Percentiles rank a stretch among this genome's conserved stretches.
These are phyloP conservation scores for Propithecus coquereli DNA, from an alignment of 2,113 vertebrate species.

Conservation along the genomic window DNA sequence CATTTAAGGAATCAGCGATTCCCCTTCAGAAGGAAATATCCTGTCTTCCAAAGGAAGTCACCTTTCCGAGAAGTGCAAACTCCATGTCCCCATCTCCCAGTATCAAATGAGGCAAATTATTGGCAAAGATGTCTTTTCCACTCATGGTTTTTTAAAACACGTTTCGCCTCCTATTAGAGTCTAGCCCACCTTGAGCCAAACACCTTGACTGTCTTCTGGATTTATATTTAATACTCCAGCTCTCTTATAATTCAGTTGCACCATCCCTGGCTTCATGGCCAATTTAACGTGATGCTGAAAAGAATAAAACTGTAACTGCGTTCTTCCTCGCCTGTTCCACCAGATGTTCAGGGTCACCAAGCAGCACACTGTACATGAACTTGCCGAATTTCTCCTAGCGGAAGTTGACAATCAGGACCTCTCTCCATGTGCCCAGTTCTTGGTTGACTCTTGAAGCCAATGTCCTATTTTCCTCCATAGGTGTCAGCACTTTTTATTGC, in stretches of 20 bases:
- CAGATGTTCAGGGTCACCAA: neutral
- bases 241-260: conserved; percentile 44
- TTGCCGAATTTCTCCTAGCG: neutral
- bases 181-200: neutral
- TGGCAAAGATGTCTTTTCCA: conserved; percentile 11
- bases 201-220: conserved; percentile 19
- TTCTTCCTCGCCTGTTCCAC: neutral
- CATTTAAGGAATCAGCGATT: neutral
- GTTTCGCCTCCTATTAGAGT: neutral
- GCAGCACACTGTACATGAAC: neutral
- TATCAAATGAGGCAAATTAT: neutral
- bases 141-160: neutral
- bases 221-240: conserved; percentile 60
- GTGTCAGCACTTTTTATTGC: neutral
- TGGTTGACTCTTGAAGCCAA: neutral
- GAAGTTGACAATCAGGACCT: neutral
- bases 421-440: neutral
- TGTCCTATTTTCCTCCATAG: conserved; percentile 13
- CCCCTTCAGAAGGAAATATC: neutral
- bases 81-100: neutral
- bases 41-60: neutral
- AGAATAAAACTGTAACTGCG: conserved; percentile 49
- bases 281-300: conserved; percentile 52
- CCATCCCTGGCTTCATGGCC: conserved; percentile 50
- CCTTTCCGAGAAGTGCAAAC: neutral